Evolutionary conservation across 2,797 vertebrate species (phyloP), one percentile per base, ranked within the genome.

Genomic region (Spinus olivaceus): DNA sequence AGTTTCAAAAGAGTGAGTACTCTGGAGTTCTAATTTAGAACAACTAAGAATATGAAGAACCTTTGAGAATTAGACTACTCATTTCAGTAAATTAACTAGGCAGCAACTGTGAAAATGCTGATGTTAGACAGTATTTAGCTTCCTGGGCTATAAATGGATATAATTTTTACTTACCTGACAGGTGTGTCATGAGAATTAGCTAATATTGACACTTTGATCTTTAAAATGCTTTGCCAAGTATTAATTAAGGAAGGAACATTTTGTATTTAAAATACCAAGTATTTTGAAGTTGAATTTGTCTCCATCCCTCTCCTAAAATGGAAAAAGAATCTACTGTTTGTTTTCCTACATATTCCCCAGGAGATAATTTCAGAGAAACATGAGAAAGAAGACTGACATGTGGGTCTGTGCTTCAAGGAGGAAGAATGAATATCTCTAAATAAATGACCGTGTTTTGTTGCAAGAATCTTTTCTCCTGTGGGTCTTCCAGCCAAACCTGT

Each of bases 201-300:
- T 84, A 96, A 93, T 94, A 96, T 84, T 94, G 92, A 86, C 90
- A 94, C 92, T 95, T 94, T 84, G 95, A 95, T 93, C 92, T 95
- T 88, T 88, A 90, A 91, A 96, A 89, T 81, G 56, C 80, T 84
- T 86, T 86, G 80, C 69, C 87, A 91, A 94, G 80, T 95, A 91
- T 94, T 94, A 95, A 97, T 94, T 93, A 94, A 92, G 64, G 39
- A 70, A 93, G 53, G 81, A 66, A 57, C 44, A 50, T 47, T 95
- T 92, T 92, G 77, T 46, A 94, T 92, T 90, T 73, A 88, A 95
- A 94, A 81, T 44, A 84, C 51, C 59, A 81, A 79, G 53, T 70
- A 84, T 95, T 95, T 88, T 92, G 85, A 86, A 90, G 85, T 22
- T 57, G 70, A 70, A 84, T 72, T 92, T 92, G 51, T 86, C 70